Evolutionary conservation across 92 coral and sea anemone species (phyloP).

Genomic region (Phymanthus crucifer): DNA sequence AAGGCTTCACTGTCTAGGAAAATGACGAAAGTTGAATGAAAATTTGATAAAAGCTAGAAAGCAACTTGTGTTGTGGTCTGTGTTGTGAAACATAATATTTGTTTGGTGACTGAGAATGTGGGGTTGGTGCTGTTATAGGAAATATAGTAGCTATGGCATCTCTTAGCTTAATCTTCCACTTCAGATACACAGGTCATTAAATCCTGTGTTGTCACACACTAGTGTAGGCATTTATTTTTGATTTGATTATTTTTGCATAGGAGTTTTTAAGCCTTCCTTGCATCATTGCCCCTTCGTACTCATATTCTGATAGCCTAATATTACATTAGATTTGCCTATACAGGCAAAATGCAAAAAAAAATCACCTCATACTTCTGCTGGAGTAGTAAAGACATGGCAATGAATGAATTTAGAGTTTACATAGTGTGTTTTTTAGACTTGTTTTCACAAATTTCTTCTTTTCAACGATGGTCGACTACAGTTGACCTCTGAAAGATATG

Average conservation of each 20-base stretch:
- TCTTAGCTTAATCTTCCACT: not conserved
- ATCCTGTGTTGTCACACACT: not conserved
- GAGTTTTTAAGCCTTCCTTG: not conserved
- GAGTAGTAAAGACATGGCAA: not conserved
- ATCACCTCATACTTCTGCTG: not conserved
- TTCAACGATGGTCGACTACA: not conserved
- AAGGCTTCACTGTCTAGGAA: constrained; percentile 7
- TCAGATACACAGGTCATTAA: not conserved
- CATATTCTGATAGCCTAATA: not conserved
- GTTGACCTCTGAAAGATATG: not conserved
- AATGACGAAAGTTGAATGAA: not conserved
- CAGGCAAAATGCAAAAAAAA: not conserved
- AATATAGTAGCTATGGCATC: not conserved
- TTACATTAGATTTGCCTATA: too few species aligned
- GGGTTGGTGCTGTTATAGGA: not conserved
- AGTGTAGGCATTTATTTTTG: not conserved
- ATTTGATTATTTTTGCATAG: not conserved
- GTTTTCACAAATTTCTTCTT: constrained; percentile 3
- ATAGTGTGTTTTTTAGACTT: not conserved
- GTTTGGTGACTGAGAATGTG: not conserved
- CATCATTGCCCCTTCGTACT: not conserved
- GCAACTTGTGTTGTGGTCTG: not conserved
- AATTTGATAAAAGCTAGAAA: not conserved
- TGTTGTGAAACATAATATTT: constrained; percentile 10
- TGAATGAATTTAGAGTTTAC: not conserved